Conservation (phyloP, 2,113 vertebrate genomes). For the Diadophis punctatus region DNA sequence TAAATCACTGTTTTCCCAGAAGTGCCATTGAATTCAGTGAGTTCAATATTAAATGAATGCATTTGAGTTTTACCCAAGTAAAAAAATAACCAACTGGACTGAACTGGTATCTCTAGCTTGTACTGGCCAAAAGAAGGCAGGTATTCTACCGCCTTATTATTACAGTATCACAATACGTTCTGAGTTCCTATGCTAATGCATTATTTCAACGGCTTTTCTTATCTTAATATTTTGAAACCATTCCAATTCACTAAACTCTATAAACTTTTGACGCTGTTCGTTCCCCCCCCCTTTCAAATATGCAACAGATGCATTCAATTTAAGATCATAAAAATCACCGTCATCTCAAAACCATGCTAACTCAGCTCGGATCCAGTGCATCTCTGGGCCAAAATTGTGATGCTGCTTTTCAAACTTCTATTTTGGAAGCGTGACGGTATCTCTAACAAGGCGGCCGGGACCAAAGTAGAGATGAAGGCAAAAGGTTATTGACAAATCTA, state of each 20-base stretch:
- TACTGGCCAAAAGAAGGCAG: not conserved
- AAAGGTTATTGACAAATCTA: slow-evolving; percentile 29
- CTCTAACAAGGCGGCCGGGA: slow-evolving; percentile 21
- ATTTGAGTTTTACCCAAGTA: not conserved
- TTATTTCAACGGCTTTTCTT: not conserved
- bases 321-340: not conserved
- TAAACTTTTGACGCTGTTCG: not conserved
- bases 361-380: not conserved
- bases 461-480: slow-evolving; percentile 17
- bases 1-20: not conserved
- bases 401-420: slow-evolving; percentile 37
- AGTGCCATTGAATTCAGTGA: not conserved
- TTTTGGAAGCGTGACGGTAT: slow-evolving; percentile 20
- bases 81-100: not conserved
- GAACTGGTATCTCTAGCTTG: not conserved
- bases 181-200: not conserved
- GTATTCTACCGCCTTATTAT: not conserved
- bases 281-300: too few relatives aligned
- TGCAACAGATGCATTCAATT: not conserved
- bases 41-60: not conserved
- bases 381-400: not conserved
- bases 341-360: not conserved
- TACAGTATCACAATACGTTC: not conserved
- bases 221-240: not conserved
- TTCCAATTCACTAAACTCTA: not conserved